phyloP scores from a whole-genome alignment of 2,888 invertebrate genomes.

The Osmoderma eremita region DNA sequence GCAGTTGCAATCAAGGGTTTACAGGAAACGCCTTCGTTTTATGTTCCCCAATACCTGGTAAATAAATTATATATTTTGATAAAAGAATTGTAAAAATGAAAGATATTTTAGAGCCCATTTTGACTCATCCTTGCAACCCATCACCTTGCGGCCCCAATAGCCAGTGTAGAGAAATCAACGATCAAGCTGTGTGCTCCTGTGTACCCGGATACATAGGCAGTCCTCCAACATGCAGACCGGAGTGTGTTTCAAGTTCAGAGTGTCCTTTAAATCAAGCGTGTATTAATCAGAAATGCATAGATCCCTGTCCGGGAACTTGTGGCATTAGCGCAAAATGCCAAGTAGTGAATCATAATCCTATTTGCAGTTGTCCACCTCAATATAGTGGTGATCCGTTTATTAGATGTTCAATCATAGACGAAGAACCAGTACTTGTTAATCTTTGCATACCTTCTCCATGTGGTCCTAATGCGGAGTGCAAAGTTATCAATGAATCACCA shows the following conservation, averaged over 20 bases:
- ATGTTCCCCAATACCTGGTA: conserved; percentile 68
- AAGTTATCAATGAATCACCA: conserved; percentile 70
- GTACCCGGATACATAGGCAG: conserved; percentile 67
- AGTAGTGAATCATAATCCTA: conserved; percentile 70
- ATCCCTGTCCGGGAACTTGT: conserved; percentile 70
- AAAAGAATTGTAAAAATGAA: background rate
- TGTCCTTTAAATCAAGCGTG: conserved; percentile 68
- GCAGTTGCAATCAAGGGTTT: conserved; percentile 67
- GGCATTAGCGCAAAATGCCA: conserved; percentile 68
- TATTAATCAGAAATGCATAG: conserved; percentile 70
- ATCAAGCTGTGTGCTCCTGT: conserved; percentile 69
- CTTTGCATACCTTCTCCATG: conserved; percentile 80
- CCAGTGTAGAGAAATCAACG: conserved; percentile 67
- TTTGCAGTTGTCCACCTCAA: conserved; percentile 67
- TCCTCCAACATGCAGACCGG: conserved; percentile 69
- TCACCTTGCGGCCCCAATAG: conserved; percentile 69
- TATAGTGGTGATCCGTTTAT: conserved; percentile 72
- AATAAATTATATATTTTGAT: background rate
- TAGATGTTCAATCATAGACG: conserved; percentile 44
- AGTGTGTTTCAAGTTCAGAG: conserved; percentile 70
- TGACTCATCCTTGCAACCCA: conserved; percentile 66
- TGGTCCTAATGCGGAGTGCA: conserved; percentile 77
- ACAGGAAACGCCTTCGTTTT: conserved; percentile 78
- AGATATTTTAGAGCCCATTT: conserved; percentile 25
- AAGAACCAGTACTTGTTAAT: conserved; percentile 62